phyloP scores from a whole-genome alignment of 2,888 invertebrate species.

The Orthosia gothica region DNA sequence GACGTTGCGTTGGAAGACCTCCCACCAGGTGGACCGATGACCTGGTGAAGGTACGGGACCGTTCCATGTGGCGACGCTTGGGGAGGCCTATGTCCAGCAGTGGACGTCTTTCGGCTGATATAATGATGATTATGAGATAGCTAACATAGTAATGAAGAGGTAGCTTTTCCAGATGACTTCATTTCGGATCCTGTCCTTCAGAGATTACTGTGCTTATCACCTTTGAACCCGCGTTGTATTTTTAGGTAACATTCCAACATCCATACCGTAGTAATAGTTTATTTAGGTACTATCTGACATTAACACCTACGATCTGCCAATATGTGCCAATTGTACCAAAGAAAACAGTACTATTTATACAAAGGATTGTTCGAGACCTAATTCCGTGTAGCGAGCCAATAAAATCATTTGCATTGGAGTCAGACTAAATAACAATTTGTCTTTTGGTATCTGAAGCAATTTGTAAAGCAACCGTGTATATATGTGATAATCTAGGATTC shows the following conservation, averaged over 20 bases:
- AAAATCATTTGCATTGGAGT: conserved; percentile 37
- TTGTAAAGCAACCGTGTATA: neutral
- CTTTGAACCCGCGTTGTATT: neutral
- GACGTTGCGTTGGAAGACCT: too few relatives aligned
- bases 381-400: conserved; percentile 44
- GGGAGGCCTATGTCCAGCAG: too few relatives aligned
- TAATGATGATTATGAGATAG: too few relatives aligned
- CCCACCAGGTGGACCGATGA: too few relatives aligned
- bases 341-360: conserved; percentile 49
- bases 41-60: too few relatives aligned
- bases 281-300: neutral
- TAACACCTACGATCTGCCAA: conserved; percentile 21
- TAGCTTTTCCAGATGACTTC: neutral
- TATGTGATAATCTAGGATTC: neutral
- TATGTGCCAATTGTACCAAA: conserved; percentile 24
- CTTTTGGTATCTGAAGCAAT: conserved; percentile 19
- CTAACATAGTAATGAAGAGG: neutral
- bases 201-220: neutral
- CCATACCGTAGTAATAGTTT: neutral
- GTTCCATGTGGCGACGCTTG: too few relatives aligned
- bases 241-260: neutral
- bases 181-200: neutral
- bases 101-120: too few relatives aligned
- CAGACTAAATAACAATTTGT: conserved; percentile 33
- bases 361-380: conserved; percentile 26